Base-by-base conservation (phyloP, 2,113 vertebrate genomes). In the Chaetorhynchus papuensis region DNA sequence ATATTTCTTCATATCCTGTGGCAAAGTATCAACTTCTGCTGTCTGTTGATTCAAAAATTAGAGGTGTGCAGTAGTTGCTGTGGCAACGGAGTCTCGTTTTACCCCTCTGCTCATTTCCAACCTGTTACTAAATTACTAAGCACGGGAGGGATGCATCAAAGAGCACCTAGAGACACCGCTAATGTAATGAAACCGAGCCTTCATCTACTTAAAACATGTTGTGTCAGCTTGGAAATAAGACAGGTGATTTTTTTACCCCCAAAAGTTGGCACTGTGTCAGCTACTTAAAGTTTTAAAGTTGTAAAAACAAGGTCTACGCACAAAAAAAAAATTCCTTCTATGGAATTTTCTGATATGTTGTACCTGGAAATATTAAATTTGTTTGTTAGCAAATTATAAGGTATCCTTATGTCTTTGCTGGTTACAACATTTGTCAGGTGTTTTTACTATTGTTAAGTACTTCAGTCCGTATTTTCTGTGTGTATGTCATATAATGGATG, bases 101-200 rank as follows among this genome's bases (percentile, higher is more conserved):
- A 99, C 99, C 98, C 98, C 97, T 94, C 94, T 98, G 97, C 98
- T 98, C 98, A 99, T 98, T 99, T 98, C 98, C 99, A 99, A 98
- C 98, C 99, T 99, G 99, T 99, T 99, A 98, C 98, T 98, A 99
- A 99, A 99, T 99, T 98, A 98, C 97, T 97, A 96, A 98, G 96
- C 94, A 97, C 91, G 82, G 93, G 97, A 98, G 97, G 87, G 91
- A 97, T 97, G 98, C 98, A 98, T 99, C 98, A 98, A 98, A 99
- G 98, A 98, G 97, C 96, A 96, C 97, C 97, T 94, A 97, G 97
- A 98, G 98, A 98, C 96, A 89, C 98, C 98, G 96, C 97, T 98
- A 98, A 98, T 97, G 96, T 98, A 98, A 98, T 98, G 99, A 99
- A 99, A 99, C 97, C 64, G 93, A 98, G 98, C 98, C 97, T 98